phyloP scores from a whole-genome alignment of 2,888 invertebrate species.

The Chymomyza caudatula region DNA sequence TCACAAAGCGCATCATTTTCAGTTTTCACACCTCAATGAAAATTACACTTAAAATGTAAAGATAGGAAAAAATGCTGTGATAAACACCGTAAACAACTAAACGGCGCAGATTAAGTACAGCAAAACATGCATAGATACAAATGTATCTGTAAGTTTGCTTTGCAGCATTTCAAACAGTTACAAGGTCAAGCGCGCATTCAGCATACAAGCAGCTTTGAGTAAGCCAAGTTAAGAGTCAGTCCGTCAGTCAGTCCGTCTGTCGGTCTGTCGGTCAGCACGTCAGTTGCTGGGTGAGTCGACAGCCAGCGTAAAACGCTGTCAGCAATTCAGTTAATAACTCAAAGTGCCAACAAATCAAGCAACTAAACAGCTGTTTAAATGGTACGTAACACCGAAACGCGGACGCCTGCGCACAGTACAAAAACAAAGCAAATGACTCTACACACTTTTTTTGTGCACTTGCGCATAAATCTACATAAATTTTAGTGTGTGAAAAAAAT shows the following conservation, averaged over 20 bases:
- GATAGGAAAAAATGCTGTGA: slow-evolving; percentile 15
- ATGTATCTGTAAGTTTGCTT: slow-evolving; percentile 17
- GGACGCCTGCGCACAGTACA: background rate
- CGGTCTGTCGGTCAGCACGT: background rate
- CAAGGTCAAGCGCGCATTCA: slow-evolving; percentile 62
- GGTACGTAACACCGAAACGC: background rate
- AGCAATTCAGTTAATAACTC: slow-evolving; percentile 5
- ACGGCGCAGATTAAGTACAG: background rate
- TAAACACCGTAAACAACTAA: slow-evolving; percentile 34
- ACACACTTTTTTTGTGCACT: background rate
- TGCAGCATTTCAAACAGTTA: slow-evolving; percentile 59
- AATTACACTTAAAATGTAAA: slow-evolving; percentile 12
- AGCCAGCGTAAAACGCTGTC: background rate
- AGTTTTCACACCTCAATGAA: slow-evolving; percentile 38
- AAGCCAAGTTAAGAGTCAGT: background rate
- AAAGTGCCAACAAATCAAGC: background rate
- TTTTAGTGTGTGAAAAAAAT: slow-evolving; percentile 1
- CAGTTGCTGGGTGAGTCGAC: background rate
- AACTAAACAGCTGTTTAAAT: slow-evolving; percentile 4
- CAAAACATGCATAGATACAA: background rate
- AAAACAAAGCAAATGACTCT: background rate
- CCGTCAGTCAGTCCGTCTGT: no score
- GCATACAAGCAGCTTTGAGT: slow-evolving; percentile 2
- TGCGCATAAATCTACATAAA: background rate
- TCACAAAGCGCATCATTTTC: slow-evolving; percentile 26